phyloP scores from a whole-genome alignment of 2,113 vertebrate genomes.

The Gopherus flavomarginatus region DNA sequence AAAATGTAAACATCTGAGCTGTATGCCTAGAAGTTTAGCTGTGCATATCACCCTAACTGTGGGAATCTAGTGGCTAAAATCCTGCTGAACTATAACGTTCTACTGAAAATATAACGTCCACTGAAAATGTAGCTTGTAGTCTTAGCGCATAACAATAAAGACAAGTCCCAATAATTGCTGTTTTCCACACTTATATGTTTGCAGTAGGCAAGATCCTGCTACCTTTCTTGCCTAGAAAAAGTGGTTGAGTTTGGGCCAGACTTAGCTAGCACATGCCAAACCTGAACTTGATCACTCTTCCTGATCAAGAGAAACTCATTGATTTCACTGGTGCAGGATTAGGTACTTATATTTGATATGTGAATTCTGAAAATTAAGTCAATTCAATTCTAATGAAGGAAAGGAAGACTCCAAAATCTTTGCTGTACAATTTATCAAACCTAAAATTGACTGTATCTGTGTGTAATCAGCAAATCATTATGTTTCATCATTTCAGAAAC shows the following conservation, averaged over 20 bases:
- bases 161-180: neutral
- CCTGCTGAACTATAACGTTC: neutral
- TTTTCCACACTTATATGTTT: neutral
- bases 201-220: neutral
- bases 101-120: neutral
- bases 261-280: neutral
- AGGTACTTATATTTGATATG: neutral
- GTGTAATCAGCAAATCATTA: neutral
- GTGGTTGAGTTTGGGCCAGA: neutral
- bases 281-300: neutral
- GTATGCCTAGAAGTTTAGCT: neutral
- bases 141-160: neutral
- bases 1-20: too few species aligned
- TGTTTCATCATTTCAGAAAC: constrained; percentile 83
- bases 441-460: neutral
- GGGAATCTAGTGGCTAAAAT: constrained; percentile 2
- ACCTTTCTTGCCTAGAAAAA: neutral
- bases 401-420: neutral
- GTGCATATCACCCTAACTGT: neutral
- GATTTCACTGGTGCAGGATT: neutral
- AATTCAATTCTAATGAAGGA: neutral
- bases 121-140: neutral
- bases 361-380: neutral
- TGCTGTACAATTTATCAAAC: neutral
- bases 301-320: neutral